These are phyloP conservation scores for Cremastinae sp. DNA, from an alignment of 2,888 invertebrate genomes.

Conservation along the genomic window DNA sequence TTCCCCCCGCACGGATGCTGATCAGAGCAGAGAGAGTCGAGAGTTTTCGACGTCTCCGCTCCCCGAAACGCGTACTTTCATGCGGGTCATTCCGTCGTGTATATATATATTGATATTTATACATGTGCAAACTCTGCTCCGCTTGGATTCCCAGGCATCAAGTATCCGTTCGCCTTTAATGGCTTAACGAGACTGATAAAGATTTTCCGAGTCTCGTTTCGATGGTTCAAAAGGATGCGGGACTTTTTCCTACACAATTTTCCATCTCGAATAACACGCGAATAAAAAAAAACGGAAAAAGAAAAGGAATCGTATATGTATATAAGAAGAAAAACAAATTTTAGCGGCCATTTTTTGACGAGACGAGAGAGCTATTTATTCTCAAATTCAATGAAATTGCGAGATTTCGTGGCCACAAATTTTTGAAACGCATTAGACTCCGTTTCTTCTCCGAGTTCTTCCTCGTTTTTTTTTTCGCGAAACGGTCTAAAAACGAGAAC, in stretches of 20 bases:
- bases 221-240: conserved; percentile 16
- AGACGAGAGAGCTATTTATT: neutral
- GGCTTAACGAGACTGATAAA: conserved; percentile 34
- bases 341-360: too few relatives aligned
- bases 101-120: conserved; percentile 1
- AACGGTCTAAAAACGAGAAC: conserved; percentile 17
- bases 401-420: conserved; percentile 1
- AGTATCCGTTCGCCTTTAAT: conserved; percentile 2
- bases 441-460: conserved; percentile 3
- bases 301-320: too few relatives aligned
- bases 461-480: neutral
- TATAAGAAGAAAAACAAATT: too few relatives aligned
- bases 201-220: conserved; percentile 24
- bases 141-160: neutral
- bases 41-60: conserved; percentile 18
- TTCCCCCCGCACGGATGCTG: neutral
- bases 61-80: conserved; percentile 10
- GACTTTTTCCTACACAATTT: neutral
- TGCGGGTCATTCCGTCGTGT: conserved; percentile 15
- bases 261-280: too few relatives aligned
- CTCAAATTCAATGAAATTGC: too few relatives aligned
- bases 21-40: neutral
- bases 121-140: neutral
- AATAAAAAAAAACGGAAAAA: too few relatives aligned
- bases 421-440: conserved; percentile 24